These are phyloP conservation scores for Lipophrys pholis DNA, from an alignment of 2,113 vertebrate species.

Conservation along the genomic window DNA sequence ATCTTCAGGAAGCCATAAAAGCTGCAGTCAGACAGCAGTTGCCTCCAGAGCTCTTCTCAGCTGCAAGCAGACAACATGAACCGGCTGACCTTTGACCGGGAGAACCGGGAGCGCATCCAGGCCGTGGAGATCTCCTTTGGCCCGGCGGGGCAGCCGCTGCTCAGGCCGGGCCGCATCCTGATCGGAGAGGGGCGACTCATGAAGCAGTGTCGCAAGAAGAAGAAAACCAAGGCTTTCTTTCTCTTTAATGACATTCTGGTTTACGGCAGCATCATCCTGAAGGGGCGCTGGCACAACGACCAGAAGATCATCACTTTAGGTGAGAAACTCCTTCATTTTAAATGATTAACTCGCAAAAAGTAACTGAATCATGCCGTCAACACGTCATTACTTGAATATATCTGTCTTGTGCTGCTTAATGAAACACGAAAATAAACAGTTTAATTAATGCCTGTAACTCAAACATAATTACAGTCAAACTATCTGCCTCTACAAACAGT, in stretches of 20 bases:
- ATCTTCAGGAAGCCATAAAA: no score
- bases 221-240: constrained; percentile 88
- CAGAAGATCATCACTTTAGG: constrained; percentile 88
- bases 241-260: constrained; percentile 93
- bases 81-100: constrained; percentile 69
- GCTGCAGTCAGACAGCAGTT: no score
- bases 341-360: no score
- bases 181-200: constrained; percentile 90
- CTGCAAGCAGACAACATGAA: constrained; percentile 75
- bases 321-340: constrained; percentile 24
- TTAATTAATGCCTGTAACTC: no score
- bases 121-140: constrained; percentile 88
- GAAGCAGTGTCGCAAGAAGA: constrained; percentile 89
- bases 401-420: no score
- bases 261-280: constrained; percentile 88
- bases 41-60: no score
- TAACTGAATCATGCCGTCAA: no score
- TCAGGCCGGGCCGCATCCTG: constrained; percentile 84
- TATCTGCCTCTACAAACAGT: no score
- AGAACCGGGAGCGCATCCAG: constrained; percentile 40
- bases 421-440: no score
- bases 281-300: constrained; percentile 85
- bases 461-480: no score
- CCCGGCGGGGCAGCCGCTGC: constrained; percentile 78
- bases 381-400: no score